Conservation (phyloP, 2,113 vertebrate genomes). For the Ia io region DNA sequence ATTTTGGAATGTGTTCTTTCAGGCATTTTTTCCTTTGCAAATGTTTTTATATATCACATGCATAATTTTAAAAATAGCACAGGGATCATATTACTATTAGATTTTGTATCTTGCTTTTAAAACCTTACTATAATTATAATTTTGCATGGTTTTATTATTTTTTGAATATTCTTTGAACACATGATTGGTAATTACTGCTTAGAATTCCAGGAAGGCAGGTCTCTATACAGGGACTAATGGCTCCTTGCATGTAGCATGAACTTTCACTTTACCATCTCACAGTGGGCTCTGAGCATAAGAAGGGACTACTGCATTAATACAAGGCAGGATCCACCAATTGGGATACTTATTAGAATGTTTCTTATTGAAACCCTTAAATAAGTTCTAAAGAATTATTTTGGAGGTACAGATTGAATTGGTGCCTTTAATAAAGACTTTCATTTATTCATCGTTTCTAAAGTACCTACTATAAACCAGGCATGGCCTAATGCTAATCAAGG, state of each 20-base stretch:
- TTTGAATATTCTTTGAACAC: conserved; percentile 9
- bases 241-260: background rate
- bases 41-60: background rate
- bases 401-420: background rate
- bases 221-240: background rate
- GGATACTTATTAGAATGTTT: background rate
- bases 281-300: background rate
- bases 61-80: background rate
- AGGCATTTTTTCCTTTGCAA: background rate
- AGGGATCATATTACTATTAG: background rate
- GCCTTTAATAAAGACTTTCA: conserved; percentile 1
- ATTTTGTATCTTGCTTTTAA: background rate
- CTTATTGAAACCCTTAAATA: background rate
- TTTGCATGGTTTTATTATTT: background rate
- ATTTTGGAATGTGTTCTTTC: conserved; percentile 7
- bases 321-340: background rate
- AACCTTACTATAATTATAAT: background rate
- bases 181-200: background rate
- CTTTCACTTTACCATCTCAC: background rate
- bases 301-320: background rate
- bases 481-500: conserved; percentile 5
- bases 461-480: background rate
- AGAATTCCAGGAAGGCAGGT: background rate
- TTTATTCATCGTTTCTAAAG: background rate
- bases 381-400: conserved; percentile 8